These are phyloP conservation scores for Eupithecia abbreviata DNA, from an alignment of 2,888 invertebrate genomes.

Conservation along the genomic window DNA sequence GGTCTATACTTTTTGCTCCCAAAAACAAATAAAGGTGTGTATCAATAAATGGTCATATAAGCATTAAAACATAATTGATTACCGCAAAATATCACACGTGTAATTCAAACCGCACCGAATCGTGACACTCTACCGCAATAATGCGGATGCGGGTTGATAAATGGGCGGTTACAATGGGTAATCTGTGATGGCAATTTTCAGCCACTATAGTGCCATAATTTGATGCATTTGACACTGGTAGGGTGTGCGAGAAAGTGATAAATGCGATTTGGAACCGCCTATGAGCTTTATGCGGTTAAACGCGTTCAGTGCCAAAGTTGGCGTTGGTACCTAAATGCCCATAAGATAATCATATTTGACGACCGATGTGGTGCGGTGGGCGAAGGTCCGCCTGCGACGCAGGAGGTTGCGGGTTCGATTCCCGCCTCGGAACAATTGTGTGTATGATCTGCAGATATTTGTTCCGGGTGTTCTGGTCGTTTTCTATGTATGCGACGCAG, in stretches of 20 bases:
- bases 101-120: constrained; percentile 20
- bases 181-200: constrained; percentile 14
- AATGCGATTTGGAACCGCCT: constrained; percentile 6
- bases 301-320: neutral
- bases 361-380: too few relatives aligned
- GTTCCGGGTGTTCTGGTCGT: too few relatives aligned
- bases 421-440: too few relatives aligned
- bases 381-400: too few relatives aligned
- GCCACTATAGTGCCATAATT: constrained; percentile 11
- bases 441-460: too few relatives aligned
- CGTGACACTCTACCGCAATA: constrained; percentile 19
- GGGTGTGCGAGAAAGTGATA: constrained; percentile 14
- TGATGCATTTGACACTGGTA: constrained; percentile 13
- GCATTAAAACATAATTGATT: constrained; percentile 10
- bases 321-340: too few relatives aligned
- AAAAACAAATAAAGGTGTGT: neutral
- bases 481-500: too few relatives aligned
- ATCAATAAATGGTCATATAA: neutral
- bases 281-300: neutral
- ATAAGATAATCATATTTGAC: too few relatives aligned
- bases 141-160: constrained; percentile 17
- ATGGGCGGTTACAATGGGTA: constrained; percentile 10
- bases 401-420: too few relatives aligned
- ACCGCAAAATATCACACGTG: constrained; percentile 21
- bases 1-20: neutral